Evolutionary conservation across 2,113 vertebrate species (phyloP), one percentile per base, ranked within the genome.

Genomic region (Orientallactaga bullata): DNA sequence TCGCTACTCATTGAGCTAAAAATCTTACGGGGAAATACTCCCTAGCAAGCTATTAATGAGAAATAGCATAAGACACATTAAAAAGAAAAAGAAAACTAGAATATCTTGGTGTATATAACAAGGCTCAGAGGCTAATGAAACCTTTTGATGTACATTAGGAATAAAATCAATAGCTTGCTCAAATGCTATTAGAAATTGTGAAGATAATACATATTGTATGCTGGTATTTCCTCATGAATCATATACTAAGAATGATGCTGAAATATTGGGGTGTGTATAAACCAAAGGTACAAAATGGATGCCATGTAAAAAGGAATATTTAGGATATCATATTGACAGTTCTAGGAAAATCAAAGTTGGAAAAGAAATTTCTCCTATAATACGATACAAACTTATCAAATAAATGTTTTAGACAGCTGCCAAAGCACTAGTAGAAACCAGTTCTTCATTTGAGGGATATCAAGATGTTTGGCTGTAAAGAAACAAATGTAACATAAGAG

Each of bases 1-100:
- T 95, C 23, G 58, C 2, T 86, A 55, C 84, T 89, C 93, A 39
- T 87, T 93, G 23, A 90, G 73, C 23, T 68, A 76, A 90, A 55
- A 89, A 80, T 78, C 28, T 81, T 74, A 47, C 5, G 0, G 2
- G 8, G 11, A 55, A 79, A 51, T 71, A 21, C 0, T 78, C 24
- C 83, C 5, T 65, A 89, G 60, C 5, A 74, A 20, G 23, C 58
- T 89, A 80, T 61, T 51, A 88, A 68, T 92, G 30, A 86, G 7
- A 88, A 92, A 17, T 71, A 37, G 0, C 2, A 11, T 58, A 94
- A 69, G 16, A 20, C 87, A 5, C 1, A 26, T 73, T 61, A 35
- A 30, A 30, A 92, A 69, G 32, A 23, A 28, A 88, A 68, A 15
- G 78, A 51, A 80, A 85, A 76, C 13, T 61, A 72, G 73, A 83